Conservation (phyloP, 2,113 vertebrate species). For the Pygoscelis antarcticus region DNA sequence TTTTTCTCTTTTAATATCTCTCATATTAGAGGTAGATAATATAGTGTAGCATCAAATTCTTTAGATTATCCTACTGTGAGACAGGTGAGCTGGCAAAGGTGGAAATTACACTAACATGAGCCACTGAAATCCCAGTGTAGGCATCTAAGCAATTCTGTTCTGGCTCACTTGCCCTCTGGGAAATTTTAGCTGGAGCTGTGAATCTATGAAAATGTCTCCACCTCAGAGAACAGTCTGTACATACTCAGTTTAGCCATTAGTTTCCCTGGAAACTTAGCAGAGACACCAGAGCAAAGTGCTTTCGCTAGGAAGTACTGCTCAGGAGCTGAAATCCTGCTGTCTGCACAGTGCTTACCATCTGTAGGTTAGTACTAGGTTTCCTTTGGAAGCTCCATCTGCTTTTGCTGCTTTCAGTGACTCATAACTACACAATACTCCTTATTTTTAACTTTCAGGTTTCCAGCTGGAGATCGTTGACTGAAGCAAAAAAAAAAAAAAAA, state of each 20-base stretch:
- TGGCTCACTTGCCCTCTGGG: not conserved
- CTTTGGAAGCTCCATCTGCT: constrained; percentile 12
- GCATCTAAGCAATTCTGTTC: not conserved
- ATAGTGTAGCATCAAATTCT: not conserved
- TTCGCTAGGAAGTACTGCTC: not conserved
- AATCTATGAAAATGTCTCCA: constrained; percentile 1
- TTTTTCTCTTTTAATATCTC: not conserved
- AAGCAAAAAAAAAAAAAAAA: not conserved
- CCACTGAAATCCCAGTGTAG: not conserved
- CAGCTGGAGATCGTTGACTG: not conserved
- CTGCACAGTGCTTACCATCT: constrained; percentile 16
- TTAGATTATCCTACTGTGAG: not conserved
- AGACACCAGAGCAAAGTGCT: not conserved
- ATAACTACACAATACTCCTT: not conserved
- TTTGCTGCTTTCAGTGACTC: not conserved
- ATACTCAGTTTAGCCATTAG: constrained; percentile 24
- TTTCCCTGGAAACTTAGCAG: constrained; percentile 51
- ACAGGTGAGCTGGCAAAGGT: not conserved
- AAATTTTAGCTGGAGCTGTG: not conserved
- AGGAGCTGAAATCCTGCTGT: not conserved
- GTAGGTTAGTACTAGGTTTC: not conserved
- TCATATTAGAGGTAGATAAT: not conserved
- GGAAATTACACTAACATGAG: not conserved
- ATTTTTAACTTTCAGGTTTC: not conserved
- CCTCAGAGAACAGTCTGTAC: constrained; percentile 36